Evolutionary conservation across 2,113 vertebrate genomes (phyloP), one percentile per base, ranked within the genome.

Genomic region (Grantiella picta): DNA sequence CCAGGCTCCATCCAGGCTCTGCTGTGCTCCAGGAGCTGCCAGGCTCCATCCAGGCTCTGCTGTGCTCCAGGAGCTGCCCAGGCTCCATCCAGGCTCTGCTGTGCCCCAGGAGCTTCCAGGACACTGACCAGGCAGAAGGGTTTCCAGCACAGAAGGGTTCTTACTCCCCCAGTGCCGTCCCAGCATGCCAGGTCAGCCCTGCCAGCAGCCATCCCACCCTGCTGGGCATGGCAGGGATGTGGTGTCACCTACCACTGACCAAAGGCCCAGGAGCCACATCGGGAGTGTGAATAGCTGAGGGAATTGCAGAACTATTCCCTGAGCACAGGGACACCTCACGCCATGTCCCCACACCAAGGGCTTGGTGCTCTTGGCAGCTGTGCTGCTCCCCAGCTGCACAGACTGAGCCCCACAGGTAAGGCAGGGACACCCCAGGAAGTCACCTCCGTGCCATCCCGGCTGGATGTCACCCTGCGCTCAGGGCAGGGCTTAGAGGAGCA

Each of bases 231-330:
- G 3, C 61, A 5, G 45, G 38, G 44, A 20, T 11, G 0, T 0
- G 5, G 5, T 1, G 16, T 0, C 11, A 0, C 3, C 0, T 1
- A 9, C 4, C 56, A 2, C 3, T 1, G 53, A 4, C 31, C 69
- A 2, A 5, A 20, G 64, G 12, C 7, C n/a, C 11, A 0, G 19
- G n/a, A 8, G 7, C 36, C 24, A 1, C 7, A 0, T 4, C 0
- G 0, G 19, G 15, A 1, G 3, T 1, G 10, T 0, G 42, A 53
- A 14, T 0, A 36, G 44, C 68, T 0, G 8, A 14, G 20, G 3
- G 3, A 20, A 20, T 7, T 3, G 29, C 76, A 28, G 23, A 38
- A 2, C n/a, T 2, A 1, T 2, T 27, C 35, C 3, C 44, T 1
- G 36, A 3, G 13, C 25, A 1, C 0, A 1, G 6, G 5, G 53